Evolutionary conservation across 2,113 vertebrate species (phyloP).

Genomic region (Marmota flaviventris): DNA sequence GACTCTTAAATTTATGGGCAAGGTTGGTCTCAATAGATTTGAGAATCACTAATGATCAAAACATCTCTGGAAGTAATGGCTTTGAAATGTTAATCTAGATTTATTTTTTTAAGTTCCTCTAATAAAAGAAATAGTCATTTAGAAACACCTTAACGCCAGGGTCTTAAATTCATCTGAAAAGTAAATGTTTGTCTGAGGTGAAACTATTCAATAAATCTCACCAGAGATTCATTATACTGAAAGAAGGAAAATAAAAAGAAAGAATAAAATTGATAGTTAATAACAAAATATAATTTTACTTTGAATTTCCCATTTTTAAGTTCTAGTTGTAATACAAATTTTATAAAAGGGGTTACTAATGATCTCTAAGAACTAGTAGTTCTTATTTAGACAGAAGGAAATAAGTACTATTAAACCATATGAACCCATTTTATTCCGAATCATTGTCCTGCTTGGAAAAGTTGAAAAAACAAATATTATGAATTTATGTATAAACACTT

Average conservation of each 20-base stretch:
- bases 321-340: slow-evolving; percentile 25
- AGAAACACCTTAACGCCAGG: neutral
- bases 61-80: neutral
- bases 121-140: neutral
- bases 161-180: slow-evolving; percentile 1
- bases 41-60: slow-evolving; percentile 6
- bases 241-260: neutral
- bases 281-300: neutral
- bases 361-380: neutral
- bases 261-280: neutral
- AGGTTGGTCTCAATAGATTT: neutral
- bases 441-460: slow-evolving; percentile 12
- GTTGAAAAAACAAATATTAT: neutral
- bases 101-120: neutral
- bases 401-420: neutral
- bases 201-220: neutral
- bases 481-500: neutral
- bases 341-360: neutral
- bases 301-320: neutral
- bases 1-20: neutral
- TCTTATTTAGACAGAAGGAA: slow-evolving; percentile 40
- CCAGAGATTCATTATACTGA: neutral
- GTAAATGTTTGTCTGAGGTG: slow-evolving; percentile 15
- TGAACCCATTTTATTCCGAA: neutral
- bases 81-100: slow-evolving; percentile 52